Conservation (phyloP, 2,113 vertebrate genomes). For the Alaudala cheleensis region DNA sequence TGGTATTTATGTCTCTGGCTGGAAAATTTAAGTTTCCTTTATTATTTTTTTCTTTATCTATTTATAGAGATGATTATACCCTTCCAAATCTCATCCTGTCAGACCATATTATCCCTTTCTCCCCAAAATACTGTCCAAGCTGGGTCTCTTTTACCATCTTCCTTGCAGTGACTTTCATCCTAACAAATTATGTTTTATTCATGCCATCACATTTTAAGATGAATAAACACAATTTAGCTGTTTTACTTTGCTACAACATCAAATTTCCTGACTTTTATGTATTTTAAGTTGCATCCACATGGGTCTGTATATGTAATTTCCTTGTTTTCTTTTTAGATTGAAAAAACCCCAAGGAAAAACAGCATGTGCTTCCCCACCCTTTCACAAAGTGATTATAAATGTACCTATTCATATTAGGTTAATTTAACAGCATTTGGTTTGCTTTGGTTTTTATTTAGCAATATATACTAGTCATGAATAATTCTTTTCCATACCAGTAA, state of each 20-base stretch:
- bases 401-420: neutral
- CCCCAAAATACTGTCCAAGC: neutral
- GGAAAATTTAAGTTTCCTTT: neutral
- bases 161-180: neutral
- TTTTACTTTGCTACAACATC: constrained; percentile 10
- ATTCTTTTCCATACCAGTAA: neutral
- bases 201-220: constrained; percentile 21
- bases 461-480: neutral
- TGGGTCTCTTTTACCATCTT: neutral
- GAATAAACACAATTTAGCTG: constrained; percentile 27
- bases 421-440: neutral
- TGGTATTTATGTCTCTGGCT: constrained; percentile 34
- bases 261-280: constrained; percentile 12
- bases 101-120: neutral
- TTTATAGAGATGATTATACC: constrained; percentile 37
- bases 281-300: constrained; percentile 17
- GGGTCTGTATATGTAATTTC: neutral
- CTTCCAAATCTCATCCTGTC: constrained; percentile 24
- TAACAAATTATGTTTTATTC: constrained; percentile 39
- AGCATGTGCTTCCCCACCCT: neutral
- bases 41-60: constrained; percentile 46
- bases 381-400: constrained; percentile 27
- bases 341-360: constrained; percentile 10
- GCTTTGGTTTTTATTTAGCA: neutral
- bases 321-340: constrained; percentile 43